These are phyloP conservation scores for Ischnura elegans DNA, from an alignment of 2,888 invertebrate species.

Conservation along the genomic window DNA sequence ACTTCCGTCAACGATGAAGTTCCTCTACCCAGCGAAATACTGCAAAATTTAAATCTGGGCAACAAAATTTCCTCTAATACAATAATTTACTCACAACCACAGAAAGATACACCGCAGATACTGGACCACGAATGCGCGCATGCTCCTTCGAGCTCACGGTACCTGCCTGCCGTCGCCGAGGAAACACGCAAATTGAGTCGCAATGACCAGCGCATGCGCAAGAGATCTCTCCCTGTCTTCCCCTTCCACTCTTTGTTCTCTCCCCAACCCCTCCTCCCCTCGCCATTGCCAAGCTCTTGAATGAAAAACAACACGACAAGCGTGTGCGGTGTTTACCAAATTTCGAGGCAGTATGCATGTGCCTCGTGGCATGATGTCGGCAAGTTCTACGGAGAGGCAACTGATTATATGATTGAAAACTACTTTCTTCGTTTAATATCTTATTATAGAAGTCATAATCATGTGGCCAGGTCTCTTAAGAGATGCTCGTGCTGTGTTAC, in stretches of 20 bases:
- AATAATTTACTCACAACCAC: neutral
- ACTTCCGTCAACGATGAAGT: neutral
- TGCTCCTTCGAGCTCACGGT: neutral
- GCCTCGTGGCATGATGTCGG: no score
- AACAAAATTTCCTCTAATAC: neutral
- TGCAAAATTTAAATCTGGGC: neutral
- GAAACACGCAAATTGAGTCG: neutral
- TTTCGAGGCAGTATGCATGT: no score
- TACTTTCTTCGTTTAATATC: neutral
- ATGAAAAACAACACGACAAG: neutral
- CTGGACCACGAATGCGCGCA: neutral
- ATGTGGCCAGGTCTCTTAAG: neutral
- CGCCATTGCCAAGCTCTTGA: no score
- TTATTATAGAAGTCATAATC: neutral
- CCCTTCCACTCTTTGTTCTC: no score
- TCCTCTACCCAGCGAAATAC: neutral
- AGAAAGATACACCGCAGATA: neutral
- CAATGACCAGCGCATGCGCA: neutral
- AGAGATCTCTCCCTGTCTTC: no score
- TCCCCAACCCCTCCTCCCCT: no score
- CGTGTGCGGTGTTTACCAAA: neutral
- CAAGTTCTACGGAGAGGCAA: no score
- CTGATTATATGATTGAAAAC: no score
- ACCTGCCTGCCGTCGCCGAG: neutral
- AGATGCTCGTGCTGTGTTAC: conserved; percentile 75